Percentiles rank a stretch among this genome's conserved stretches.
Conservation (phyloP, 2,113 vertebrate species). For the Lampris incognitus region DNA sequence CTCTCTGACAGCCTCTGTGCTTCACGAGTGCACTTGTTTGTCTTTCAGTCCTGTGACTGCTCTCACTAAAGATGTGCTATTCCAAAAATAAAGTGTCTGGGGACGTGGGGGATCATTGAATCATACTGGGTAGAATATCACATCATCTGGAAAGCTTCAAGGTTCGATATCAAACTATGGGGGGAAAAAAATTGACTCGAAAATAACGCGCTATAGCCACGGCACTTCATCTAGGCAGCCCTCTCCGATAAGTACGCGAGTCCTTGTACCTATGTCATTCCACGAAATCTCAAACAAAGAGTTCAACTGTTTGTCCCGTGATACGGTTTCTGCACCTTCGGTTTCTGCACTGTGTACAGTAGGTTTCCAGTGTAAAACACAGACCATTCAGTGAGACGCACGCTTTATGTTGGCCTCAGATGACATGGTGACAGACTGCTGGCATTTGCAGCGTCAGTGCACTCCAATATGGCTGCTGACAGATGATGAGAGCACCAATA, state of each 20-base stretch:
- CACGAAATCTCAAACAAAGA: no score
- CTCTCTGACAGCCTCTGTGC: slow-evolving; percentile 66
- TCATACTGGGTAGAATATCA: slow-evolving; percentile 77
- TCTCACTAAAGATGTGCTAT: slow-evolving; percentile 97
- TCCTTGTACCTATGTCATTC: background rate
- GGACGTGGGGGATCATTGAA: slow-evolving; percentile 77
- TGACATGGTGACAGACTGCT: slow-evolving; percentile 51
- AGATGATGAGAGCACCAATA: slow-evolving; percentile 51
- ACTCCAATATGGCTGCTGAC: slow-evolving; percentile 63
- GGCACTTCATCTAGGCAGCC: slow-evolving; percentile 7
- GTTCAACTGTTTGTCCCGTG: no score
- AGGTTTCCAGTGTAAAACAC: background rate
- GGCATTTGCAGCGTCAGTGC: slow-evolving; percentile 63
- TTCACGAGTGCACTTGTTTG: slow-evolving; percentile 94
- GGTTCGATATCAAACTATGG: slow-evolving; percentile 63
- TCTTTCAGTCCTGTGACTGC: slow-evolving; percentile 97
- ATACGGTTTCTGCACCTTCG: no score
- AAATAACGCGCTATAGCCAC: slow-evolving; percentile 35
- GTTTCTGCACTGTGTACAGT: no score
- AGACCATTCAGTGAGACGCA: slow-evolving; percentile 39
- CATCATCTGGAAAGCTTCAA: slow-evolving; percentile 73
- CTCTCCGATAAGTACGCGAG: slow-evolving; percentile 30
- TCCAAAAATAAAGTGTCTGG: slow-evolving; percentile 88
- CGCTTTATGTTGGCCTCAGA: slow-evolving; percentile 45
- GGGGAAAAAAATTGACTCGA: slow-evolving; percentile 38